These are phyloP conservation scores for Masticophis lateralis DNA, from an alignment of 2,797 vertebrate species.

Conservation along the genomic window DNA sequence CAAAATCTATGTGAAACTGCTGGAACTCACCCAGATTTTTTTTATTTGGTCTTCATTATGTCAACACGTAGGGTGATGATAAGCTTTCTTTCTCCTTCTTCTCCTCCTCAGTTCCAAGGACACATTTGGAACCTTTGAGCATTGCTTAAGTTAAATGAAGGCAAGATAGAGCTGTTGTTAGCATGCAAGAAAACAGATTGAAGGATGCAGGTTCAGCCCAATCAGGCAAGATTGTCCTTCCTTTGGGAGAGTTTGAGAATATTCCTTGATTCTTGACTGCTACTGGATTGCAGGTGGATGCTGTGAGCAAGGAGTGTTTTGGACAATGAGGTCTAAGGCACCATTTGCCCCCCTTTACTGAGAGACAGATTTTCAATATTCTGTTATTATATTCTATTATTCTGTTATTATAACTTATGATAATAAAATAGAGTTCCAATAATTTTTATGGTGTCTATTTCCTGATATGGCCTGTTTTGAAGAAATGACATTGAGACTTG, in stretches of 20 bases:
- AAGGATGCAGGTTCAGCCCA: neutral
- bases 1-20: neutral
- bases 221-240: neutral
- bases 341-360: neutral
- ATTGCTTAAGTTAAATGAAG: neutral
- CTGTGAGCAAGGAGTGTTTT: neutral
- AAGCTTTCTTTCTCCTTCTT: neutral
- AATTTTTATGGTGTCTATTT: neutral
- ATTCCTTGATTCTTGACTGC: neutral
- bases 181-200: neutral
- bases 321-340: neutral
- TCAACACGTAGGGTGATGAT: neutral
- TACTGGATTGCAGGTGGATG: neutral
- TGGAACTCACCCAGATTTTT: neutral
- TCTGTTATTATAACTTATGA: neutral
- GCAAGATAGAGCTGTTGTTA: neutral
- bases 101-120: neutral
- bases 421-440: neutral
- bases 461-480: neutral
- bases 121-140: neutral
- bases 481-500: neutral
- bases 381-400: neutral
- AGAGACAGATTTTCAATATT: neutral
- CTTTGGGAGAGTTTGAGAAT: neutral
- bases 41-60: neutral